Evolutionary conservation across 2,888 invertebrate species (phyloP), one percentile per base, ranked within the genome.

Genomic region (Nemurella pictetii): DNA sequence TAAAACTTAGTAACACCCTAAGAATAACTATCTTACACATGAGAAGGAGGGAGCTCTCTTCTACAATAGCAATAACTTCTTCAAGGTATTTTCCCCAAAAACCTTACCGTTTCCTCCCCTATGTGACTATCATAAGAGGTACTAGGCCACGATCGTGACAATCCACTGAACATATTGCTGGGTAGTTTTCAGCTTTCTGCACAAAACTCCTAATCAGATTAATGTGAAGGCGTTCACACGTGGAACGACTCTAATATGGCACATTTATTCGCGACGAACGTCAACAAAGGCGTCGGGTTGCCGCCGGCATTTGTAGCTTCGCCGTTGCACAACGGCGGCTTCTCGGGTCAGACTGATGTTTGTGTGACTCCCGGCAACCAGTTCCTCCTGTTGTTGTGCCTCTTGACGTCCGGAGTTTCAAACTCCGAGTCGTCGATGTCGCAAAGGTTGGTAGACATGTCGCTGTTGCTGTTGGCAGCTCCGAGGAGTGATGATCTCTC

Each of bases 361-460:
- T 91, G 91, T 75, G 90, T 90, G 87, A 91, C 89, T 85, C 90
- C 89, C 74, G 89, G 89, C 80, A 90, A 88, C 90, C 90, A 90
- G 84, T 89, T 87, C 29, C 90, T 89, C 81, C 90, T 89, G 72
- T 87, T 87, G 86, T 90, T 89, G 75, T 85, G 36, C 86, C 88
- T 90, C 87, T 90, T 90, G 85, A 89, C 89, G 85, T 91, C 90
- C 86, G 90, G 88, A 86, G 91, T 90, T 90, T 96, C 95, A 88
- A 93, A 94, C 90, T 96, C 96, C 80, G 96, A 95, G 91, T 92
- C 92, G 91, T 97, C 97, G 89, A 98, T 97, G 92, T 98, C 98
- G 92, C 98, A 98, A 87, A 98, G 93, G 90, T 95, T 95, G 84
- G 96, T 95, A 84, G 97, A 97, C 88, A 97, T 92, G 91, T 97